Evolutionary conservation across 1,140 invertebrate genomes (phyloP), one percentile per base, ranked within the genome.

Genomic region (Drosophila lowei): DNA sequence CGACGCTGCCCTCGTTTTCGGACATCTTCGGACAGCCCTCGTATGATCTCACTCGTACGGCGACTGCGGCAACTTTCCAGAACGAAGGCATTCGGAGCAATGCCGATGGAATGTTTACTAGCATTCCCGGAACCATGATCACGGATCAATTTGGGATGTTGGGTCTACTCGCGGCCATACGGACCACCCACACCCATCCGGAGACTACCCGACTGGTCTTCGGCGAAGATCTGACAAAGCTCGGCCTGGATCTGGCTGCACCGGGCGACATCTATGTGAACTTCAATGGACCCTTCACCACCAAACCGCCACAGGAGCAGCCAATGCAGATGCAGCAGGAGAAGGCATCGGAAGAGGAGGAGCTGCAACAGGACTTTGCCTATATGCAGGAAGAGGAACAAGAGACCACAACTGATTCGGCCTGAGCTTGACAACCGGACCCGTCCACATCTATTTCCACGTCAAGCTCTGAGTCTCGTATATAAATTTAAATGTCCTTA

Each of bases 261-360:
- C 68, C 75, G 21, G 81, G 77, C 6, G 81, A 86, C 21, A 86
- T 86, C 46, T 88, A 86, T 48, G 83, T 86, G 5, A 73, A 86
- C 16, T 88, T 86, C 44, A 86, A 86, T 54, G 83, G 81, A 4
- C 81, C 81, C 6, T 77, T 86, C 3, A 86, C 81, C 16, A 62
- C 49, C 30, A 61, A 81, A 6, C 65, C 83, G 6, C 61, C 81
- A 0, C 55, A 9, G 3, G 3, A 11, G 30, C 3, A 34, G 30
- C 55, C 8, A 8, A 8, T 9, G 30, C 3, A 34, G 30, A 34
- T 34, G 8, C 9, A 11, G 9, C 8, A 38, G 34, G 11, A 38
- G 1, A 8, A 38, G 3, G 0, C 11, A 38, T 38, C 34, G 11
- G 11, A 13, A 1, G 11, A 30, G 1, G 28, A 34, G 3, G 9